phyloP scores from a whole-genome alignment of 2,113 vertebrate genomes.

The Campylomormyrus numenius region DNA sequence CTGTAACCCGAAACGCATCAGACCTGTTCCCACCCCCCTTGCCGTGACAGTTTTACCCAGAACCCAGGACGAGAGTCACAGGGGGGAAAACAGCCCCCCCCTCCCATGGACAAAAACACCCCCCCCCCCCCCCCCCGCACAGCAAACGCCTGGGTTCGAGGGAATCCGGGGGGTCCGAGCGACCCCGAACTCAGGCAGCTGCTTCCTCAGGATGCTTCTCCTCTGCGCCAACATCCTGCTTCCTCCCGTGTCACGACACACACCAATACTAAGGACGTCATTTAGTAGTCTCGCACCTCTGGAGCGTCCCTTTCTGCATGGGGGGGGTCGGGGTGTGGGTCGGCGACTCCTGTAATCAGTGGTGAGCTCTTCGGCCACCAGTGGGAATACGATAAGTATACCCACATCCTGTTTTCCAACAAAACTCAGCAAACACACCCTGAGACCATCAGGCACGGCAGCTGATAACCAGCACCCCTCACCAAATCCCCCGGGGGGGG shows the following conservation, averaged over 20 bases:
- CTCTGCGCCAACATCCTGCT: neutral
- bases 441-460: neutral
- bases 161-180: conserved; percentile 62
- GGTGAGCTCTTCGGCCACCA: neutral
- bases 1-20: neutral
- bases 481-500: neutral
- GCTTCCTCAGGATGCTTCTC: conserved; percentile 21
- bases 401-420: neutral
- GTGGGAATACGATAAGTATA: neutral
- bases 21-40: neutral
- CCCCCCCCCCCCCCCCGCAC: conserved; percentile 18
- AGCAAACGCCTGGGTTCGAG: conserved; percentile 63
- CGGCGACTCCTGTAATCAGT: neutral
- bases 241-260: neutral
- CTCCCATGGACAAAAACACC: conserved; percentile 42
- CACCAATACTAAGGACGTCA: neutral
- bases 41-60: neutral
- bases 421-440: neutral
- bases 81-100: conserved; percentile 40
- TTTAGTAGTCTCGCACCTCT: neutral
- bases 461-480: neutral
- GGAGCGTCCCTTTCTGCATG: neutral
- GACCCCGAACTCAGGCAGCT: neutral
- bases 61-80: neutral
- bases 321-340: neutral